Base-by-base conservation (phyloP, 2,888 invertebrate genomes). In the Sceliomorpha sp. region DNA sequence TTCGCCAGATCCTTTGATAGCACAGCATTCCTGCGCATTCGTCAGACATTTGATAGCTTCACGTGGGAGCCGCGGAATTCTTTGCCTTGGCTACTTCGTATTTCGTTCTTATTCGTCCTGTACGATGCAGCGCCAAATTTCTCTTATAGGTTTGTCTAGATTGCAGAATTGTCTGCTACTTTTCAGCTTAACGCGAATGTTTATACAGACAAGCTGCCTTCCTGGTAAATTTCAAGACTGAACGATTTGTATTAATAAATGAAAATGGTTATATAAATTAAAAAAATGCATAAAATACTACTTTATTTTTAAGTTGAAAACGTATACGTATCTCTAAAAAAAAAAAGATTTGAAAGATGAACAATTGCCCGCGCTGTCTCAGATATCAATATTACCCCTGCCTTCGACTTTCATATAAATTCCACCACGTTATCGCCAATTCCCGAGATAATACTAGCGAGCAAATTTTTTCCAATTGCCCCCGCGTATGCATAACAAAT, bases 21-120 rank as follows among this genome's bases (percentile, higher is more conserved):
- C 80, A 76, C 82, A 60, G 73, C 86, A 86, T 86, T 86, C 86
- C 81, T 83, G 80, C 75, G 77, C 84, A 85, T 86, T 83, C 84
- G 80, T 86, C 86, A 86, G 87, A 87, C 82, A 87, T 87, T 87
- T 86, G 87, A 87, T 87, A 86, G 86, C 81, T 80, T 79, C 80
- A 80, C 80, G 81, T 83, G 80, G 81, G 83, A 79, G 82, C 80
- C 74, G 74, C 79, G 76, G 80, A 83, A 83, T 84, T 81, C 80
- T 75, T 78, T 59, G 59, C 45, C 29, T 56, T 73, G 60, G 77
- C 73, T 77, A 77, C 72, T 64, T 58, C 66, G 60, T 45, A 50
- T 67, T 74, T 59, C 70, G 59, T 68, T 72, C 60, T 37, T 32
- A 15, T 60, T 26, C 60, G 9, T 51, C 45, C 5, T 20, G 3